Base-by-base conservation (phyloP, 1,140 invertebrate species). In the Ceratina australensis region DNA sequence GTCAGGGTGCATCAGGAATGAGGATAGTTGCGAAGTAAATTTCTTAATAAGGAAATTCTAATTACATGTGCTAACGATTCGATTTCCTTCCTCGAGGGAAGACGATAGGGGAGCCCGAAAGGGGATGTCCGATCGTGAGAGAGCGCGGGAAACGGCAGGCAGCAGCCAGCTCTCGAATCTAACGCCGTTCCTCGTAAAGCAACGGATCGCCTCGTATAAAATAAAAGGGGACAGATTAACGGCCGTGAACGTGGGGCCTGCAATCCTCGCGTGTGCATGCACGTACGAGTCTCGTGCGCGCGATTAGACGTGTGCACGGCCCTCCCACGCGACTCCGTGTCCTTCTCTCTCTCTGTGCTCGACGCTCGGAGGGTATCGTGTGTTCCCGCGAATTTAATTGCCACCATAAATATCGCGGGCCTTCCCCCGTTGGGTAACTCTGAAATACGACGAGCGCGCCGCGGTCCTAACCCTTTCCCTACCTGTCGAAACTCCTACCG, bases 361-460 rank as follows among this genome's bases (percentile, higher is more conserved):
- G 68, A 78, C 59, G 71, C 74, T 73, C 76, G 67, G 72, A 59
- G 80, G 81, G 83, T 85, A 85, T 87, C 83, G 61, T 78, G 73
- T 88, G 86, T 88, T 86, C 69, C 61, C 64, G 82, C 75, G 83
- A 88, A 87, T 90, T 90, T 89, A 89, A 90, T 90, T 89, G 89
- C 87, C 65, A 76, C 84, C 82, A 88, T 90, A 90, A 90, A 89
- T 88, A 90, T 89, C 79, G 65, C 16, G 57, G 63, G 20, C 54
- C 69, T 28, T 60, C 28, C n/a, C 59, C 33, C 49, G 4, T 15
- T 50, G 65, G 54, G 24, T 12, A 68, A 54, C 54, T 24, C 54
- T 78, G 54, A 83, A 71, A 75, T 79, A 75, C 42, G 20, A 28
- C 26, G 22, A 49, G 18, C 13, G 61, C 65, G 28, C 18, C 18